Evolutionary conservation across 1,140 invertebrate species (phyloP).

Genomic region (Polypedilum vanderplanki): DNA sequence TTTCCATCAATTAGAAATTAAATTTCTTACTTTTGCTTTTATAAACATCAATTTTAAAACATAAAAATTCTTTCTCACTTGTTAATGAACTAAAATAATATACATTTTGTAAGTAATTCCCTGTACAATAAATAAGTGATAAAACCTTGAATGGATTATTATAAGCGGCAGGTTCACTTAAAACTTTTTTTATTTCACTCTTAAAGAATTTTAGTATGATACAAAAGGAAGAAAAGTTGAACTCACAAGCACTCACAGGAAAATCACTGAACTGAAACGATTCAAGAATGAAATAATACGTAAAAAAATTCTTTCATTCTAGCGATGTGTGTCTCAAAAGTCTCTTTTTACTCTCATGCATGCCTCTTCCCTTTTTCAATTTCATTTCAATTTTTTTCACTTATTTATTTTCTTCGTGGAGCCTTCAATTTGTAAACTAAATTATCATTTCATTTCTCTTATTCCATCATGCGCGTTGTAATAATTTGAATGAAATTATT

Average conservation of each 20-base stretch:
- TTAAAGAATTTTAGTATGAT: not conserved
- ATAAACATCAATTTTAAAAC: too few species aligned
- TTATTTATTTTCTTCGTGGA: not conserved
- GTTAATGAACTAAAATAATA: too few species aligned
- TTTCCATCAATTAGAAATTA: constrained; percentile 9
- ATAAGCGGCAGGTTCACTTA: not conserved
- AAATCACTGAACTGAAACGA: constrained; percentile 12
- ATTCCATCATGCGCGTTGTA: not conserved
- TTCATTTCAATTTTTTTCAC: too few species aligned
- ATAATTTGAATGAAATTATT: constrained; percentile 8
- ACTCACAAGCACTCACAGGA: not conserved
- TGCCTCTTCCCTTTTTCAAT: too few species aligned
- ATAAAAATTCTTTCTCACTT: too few species aligned
- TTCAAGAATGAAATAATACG: constrained; percentile 12
- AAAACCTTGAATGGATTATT: not conserved
- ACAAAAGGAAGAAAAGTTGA: not conserved
- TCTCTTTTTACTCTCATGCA: too few species aligned
- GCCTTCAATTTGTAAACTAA: constrained; percentile 11
- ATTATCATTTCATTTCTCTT: not conserved
- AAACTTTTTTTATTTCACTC: constrained; percentile 1
- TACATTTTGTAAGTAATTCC: too few species aligned
- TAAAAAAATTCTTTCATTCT: not conserved
- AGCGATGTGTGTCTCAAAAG: too few species aligned
- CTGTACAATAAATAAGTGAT: not conserved
- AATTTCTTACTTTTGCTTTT: not conserved